phyloP scores from a whole-genome alignment of 2,113 vertebrate genomes.

The Ptilorrhoa leucosticta region DNA sequence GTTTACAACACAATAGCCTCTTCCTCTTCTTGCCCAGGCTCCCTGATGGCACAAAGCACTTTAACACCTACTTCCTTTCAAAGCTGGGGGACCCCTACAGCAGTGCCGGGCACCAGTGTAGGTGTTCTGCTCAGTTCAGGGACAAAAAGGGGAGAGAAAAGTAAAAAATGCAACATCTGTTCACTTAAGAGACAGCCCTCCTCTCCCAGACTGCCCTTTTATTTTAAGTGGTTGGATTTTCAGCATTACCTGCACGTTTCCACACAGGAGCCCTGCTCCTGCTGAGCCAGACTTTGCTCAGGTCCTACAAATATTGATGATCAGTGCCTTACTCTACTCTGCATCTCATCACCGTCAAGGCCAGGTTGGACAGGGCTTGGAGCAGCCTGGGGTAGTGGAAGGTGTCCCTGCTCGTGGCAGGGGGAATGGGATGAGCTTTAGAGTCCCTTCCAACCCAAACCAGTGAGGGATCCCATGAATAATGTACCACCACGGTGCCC shows the following conservation, averaged over 20 bases:
- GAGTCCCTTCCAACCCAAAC: background rate
- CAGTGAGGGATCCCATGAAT: background rate
- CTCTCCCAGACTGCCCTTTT: background rate
- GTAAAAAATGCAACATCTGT: background rate
- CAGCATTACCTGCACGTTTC: background rate
- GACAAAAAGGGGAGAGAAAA: background rate
- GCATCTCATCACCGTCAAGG: background rate
- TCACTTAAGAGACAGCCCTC: accelerated
- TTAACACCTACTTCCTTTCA: background rate
- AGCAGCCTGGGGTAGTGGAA: background rate
- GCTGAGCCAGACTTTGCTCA: background rate
- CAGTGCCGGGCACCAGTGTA: background rate
- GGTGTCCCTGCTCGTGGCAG: background rate
- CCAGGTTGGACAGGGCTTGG: background rate
- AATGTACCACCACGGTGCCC: accelerated
- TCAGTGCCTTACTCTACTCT: no score
- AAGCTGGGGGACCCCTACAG: background rate
- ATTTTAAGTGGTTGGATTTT: background rate
- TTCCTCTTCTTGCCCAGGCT: background rate
- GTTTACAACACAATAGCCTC: constrained; percentile 10
- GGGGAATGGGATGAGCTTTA: background rate
- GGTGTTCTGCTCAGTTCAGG: background rate
- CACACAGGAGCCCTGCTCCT: accelerated
- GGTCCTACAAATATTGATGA: background rate
- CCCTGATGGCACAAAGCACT: background rate